phyloP scores from a whole-genome alignment of 2,113 vertebrate species.

The Cryptotis parvus region DNA sequence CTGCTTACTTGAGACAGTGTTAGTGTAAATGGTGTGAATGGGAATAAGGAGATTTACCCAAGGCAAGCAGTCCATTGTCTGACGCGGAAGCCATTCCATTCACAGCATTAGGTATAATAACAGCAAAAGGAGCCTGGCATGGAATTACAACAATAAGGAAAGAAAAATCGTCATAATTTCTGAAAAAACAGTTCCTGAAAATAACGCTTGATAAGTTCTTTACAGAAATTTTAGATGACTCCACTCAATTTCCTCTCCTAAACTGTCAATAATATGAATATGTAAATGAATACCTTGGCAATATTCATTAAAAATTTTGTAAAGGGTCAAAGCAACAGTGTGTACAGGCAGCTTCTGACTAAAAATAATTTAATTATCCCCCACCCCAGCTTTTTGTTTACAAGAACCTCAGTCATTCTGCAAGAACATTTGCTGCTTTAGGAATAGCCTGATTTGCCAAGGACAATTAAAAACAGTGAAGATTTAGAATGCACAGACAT shows the following conservation, averaged over 20 bases:
- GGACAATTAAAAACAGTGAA: constrained; percentile 61
- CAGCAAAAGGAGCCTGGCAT: neutral
- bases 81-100: neutral
- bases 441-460: constrained; percentile 70
- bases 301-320: constrained; percentile 59
- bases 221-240: constrained; percentile 34
- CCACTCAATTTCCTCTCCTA: constrained; percentile 18
- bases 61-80: neutral
- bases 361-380: constrained; percentile 54
- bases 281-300: constrained; percentile 50
- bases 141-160: constrained; percentile 8
- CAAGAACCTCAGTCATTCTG: constrained; percentile 48
- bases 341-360: constrained; percentile 51
- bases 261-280: constrained; percentile 47
- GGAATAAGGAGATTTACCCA: constrained; percentile 2
- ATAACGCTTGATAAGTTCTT: neutral
- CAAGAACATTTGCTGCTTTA: constrained; percentile 64
- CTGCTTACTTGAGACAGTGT: constrained; percentile 11
- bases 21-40: neutral
- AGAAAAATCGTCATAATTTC: constrained; percentile 51
- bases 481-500: constrained; percentile 29
- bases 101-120: neutral
- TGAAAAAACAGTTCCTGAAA: neutral
- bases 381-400: constrained; percentile 33
- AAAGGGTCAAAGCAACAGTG: constrained; percentile 55